Evolutionary conservation across 2,888 invertebrate species (phyloP).

Genomic region (Agonopterix subpropinquella): DNA sequence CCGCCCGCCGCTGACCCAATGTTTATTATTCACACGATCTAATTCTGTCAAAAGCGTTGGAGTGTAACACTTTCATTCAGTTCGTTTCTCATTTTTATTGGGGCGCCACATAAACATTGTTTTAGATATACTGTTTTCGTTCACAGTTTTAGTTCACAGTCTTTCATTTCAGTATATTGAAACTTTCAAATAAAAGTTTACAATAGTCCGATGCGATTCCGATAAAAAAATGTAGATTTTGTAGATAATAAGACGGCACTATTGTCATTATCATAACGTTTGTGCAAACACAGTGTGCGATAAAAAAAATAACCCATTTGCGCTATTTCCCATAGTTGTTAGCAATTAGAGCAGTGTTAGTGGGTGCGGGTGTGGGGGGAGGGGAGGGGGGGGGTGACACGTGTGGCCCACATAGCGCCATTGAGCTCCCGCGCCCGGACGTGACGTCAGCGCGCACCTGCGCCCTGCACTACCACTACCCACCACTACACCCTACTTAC

Average conservation of each 20-base stretch:
- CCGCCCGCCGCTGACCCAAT: slow-evolving; percentile 35
- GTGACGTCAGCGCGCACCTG: slow-evolving; percentile 59
- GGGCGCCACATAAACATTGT: slow-evolving; percentile 21
- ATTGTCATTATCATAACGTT: slow-evolving; percentile 45
- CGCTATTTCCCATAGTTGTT: slow-evolving; percentile 68
- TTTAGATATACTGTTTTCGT: slow-evolving; percentile 5
- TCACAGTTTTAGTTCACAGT: no score
- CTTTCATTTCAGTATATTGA: no score
- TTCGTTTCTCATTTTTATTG: slow-evolving; percentile 34
- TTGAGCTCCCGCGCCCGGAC: slow-evolving; percentile 56
- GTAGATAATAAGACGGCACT: slow-evolving; percentile 26
- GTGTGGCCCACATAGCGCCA: slow-evolving; percentile 70
- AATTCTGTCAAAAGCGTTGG: slow-evolving; percentile 48
- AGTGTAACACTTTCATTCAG: slow-evolving; percentile 35
- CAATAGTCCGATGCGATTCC: no score
- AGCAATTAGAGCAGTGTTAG: slow-evolving; percentile 62
- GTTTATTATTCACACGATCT: slow-evolving; percentile 59
- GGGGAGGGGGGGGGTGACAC: slow-evolving; percentile 39
- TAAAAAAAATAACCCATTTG: slow-evolving; percentile 44
- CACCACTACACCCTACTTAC: slow-evolving; percentile 10
- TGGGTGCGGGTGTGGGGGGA: slow-evolving; percentile 32
- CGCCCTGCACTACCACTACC: slow-evolving; percentile 23
- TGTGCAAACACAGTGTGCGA: slow-evolving; percentile 35
- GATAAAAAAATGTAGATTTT: slow-evolving; percentile 5
- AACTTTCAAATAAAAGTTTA: no score